Base-by-base conservation (phyloP, 1,140 invertebrate species). In the Pseudomyrmex sp. region DNA sequence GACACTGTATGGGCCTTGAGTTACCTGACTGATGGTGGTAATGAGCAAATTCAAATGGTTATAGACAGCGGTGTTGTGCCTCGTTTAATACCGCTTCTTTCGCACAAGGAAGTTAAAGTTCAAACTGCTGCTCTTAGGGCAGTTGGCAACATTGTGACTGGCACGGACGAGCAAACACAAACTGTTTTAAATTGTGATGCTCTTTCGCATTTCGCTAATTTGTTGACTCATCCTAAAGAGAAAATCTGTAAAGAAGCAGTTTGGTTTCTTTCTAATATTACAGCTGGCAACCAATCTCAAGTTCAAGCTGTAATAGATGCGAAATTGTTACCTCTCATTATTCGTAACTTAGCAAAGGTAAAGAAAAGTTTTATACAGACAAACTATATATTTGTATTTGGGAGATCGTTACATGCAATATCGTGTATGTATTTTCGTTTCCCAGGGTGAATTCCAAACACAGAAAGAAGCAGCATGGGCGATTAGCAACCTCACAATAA, bases 391-490 rank as follows among this genome's bases (percentile, higher is more conserved):
- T 83, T 77, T 50, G 66, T 68, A 54, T 15, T 23, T 56, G 8
- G 2, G 13, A 23, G 4, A 59, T 69, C 13, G 1, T 62, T 63
- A 50, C 44, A 10, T 69, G 12, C 0, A 23, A 3, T 46, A 2
- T 52, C 52, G 68, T 65, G 18, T 46, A 73, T 23, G 20, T 69
- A 56, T 65, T 54, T 61, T 63, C 15, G 82, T 91, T 89, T 92
- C 92, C 44, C 87, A 98, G 96, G 98, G 98, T 75, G 99, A 99
- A 95, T 99, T 99, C 95, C 98, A 99, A 95, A 99, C 98, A 4
- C 99, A 99, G 93, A 99, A 99, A 94, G 99, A 99, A 95, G 99
- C 99, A 15, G 98, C 99, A 0, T 99, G 99, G 99, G 99, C 99
- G 5, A 98, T 99, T 18, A 99, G 98, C 90, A 99, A 99, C 95